Evolutionary conservation across 2,797 vertebrate species (phyloP).

Genomic region (Natrix natrix): DNA sequence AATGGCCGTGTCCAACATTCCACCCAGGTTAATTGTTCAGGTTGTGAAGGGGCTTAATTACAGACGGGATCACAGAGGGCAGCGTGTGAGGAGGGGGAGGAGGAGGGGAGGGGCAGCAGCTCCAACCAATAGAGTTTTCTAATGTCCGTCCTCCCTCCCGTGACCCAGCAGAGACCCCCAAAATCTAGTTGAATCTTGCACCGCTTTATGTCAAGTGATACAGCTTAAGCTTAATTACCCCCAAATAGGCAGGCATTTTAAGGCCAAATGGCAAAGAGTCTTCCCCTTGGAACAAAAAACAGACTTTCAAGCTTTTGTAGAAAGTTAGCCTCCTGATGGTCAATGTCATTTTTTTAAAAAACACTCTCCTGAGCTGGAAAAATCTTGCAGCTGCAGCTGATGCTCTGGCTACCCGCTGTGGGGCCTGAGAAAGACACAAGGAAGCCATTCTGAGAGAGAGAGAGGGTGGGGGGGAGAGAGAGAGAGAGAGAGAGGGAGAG

Average conservation of each 20-base stretch:
- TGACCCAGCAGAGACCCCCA: not conserved
- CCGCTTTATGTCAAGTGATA: not conserved
- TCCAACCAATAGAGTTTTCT: not conserved
- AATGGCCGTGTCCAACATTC: not conserved
- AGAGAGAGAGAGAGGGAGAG: too few species aligned
- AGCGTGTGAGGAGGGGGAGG: not conserved
- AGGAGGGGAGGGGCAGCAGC: not conserved
- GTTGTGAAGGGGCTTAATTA: not conserved
- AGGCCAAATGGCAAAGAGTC: not conserved
- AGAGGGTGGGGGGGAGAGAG: accelerated
- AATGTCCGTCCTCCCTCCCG: too few species aligned
- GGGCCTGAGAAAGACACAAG: not conserved
- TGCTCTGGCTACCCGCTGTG: not conserved
- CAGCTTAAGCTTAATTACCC: not conserved
- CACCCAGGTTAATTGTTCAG: not conserved
- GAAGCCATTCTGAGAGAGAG: not conserved
- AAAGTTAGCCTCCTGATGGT: too few species aligned
- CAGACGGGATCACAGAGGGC: not conserved
- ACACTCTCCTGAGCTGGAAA: not conserved
- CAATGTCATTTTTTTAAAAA: not conserved
- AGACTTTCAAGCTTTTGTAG: not conserved
- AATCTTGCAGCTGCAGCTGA: not conserved
- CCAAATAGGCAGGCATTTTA: not conserved
- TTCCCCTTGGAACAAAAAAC: not conserved
- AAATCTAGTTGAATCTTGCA: not conserved